These are phyloP conservation scores for Neodiprion lecontei DNA, from an alignment of 1,140 invertebrate genomes.

Conservation along the genomic window DNA sequence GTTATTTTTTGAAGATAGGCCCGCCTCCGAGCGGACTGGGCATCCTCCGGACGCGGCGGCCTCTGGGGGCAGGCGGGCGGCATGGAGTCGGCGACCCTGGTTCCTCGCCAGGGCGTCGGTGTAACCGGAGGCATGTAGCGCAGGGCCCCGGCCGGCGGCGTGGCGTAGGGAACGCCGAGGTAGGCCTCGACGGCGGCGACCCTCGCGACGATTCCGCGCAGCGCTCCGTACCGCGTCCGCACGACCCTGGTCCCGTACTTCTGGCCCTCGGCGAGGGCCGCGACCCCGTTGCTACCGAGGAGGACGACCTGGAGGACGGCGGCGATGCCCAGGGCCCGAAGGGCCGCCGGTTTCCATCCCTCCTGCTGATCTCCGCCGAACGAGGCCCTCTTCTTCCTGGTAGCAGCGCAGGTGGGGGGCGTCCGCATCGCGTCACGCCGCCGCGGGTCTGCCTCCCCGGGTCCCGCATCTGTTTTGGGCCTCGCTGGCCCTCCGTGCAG, in stretches of 20 bases:
- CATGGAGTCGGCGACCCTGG: conserved; percentile 80
- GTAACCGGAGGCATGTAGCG: conserved; percentile 95
- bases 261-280: conserved; percentile 63
- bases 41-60: conserved; percentile 76
- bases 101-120: conserved; percentile 84
- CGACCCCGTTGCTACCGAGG: conserved; percentile 49
- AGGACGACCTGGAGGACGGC: conserved; percentile 58
- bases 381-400: background rate
- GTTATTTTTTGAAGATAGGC: conserved; percentile 82
- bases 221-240: conserved; percentile 84
- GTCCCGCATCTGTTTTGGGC: conserved; percentile 51
- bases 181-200: conserved; percentile 90
- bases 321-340: conserved; percentile 33
- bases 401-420: conserved; percentile 38
- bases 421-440: conserved; percentile 62
- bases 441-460: conserved; percentile 54
- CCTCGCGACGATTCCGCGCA: conserved; percentile 83
- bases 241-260: conserved; percentile 83
- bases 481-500: background rate
- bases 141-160: conserved; percentile 77
- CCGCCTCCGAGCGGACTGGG: conserved; percentile 79
- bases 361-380: conserved; percentile 1
- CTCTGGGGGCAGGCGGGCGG: conserved; percentile 91
- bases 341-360: background rate
- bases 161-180: conserved; percentile 92